Conservation (phyloP, 2,888 invertebrate genomes). For the Coecobrya sp. region DNA sequence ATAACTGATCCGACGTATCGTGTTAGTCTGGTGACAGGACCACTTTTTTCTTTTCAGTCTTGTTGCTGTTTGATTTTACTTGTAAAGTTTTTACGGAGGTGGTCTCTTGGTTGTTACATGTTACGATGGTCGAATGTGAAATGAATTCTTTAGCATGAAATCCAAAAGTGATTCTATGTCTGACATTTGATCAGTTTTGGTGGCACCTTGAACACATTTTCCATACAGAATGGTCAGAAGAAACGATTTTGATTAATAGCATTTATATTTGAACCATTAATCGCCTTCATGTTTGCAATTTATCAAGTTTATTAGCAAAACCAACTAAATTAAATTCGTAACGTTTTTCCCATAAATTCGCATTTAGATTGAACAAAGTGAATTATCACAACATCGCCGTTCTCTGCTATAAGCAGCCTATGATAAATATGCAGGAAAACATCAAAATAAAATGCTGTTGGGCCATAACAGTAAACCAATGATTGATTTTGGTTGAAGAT, state of each 20-base stretch:
- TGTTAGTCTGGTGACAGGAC: slow-evolving; percentile 74
- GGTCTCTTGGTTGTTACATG: neutral
- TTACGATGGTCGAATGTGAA: neutral
- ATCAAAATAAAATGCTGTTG: neutral
- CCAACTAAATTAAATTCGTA: slow-evolving; percentile 1
- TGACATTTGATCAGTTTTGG: neutral
- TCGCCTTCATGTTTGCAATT: slow-evolving; percentile 39
- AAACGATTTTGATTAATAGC: slow-evolving; percentile 35
- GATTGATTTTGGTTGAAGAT: slow-evolving; percentile 40
- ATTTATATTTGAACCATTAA: slow-evolving; percentile 16
- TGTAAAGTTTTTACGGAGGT: slow-evolving; percentile 57
- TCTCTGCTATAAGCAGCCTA: no score
- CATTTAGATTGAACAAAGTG: no score
- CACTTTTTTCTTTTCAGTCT: slow-evolving; percentile 68
- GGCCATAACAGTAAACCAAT: slow-evolving; percentile 53
- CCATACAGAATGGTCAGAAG: neutral
- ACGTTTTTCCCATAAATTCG: neutral
- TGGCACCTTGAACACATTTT: slow-evolving; percentile 21
- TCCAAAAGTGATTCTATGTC: neutral
- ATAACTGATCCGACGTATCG: slow-evolving; percentile 70
- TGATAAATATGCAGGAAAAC: neutral
- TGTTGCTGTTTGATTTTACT: slow-evolving; percentile 63
- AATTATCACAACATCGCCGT: no score
- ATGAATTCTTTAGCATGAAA: neutral
- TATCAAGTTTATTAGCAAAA: slow-evolving; percentile 16